These are phyloP conservation scores for Drosophila fulvimacula DNA, from an alignment of 2,888 invertebrate species.

Conservation along the genomic window DNA sequence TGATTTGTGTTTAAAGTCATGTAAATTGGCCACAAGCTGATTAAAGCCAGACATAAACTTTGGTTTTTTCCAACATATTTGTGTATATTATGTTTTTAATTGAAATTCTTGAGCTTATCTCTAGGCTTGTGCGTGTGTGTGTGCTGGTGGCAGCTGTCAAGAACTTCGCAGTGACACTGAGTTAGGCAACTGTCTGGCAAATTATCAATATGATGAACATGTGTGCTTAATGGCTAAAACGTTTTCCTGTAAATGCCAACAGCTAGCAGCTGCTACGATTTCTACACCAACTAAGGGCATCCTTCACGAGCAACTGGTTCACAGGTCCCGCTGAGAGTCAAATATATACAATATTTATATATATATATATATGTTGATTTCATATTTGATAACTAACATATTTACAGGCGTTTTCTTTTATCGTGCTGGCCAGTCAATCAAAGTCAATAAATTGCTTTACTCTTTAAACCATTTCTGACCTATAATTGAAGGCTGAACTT, in stretches of 20 bases:
- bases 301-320: background rate
- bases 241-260: slow-evolving; percentile 28
- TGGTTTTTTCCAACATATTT: background rate
- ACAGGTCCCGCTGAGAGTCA: background rate
- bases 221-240: slow-evolving; percentile 49
- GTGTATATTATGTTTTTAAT: slow-evolving; percentile 16
- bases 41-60: slow-evolving; percentile 1
- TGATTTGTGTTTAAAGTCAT: background rate
- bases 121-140: background rate
- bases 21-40: background rate
- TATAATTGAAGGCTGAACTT: slow-evolving; percentile 7
- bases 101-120: slow-evolving; percentile 34
- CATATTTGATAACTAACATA: slow-evolving; percentile 7
- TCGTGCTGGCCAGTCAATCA: slow-evolving; percentile 5
- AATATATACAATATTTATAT: too few relatives aligned
- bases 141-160: slow-evolving; percentile 31
- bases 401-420: background rate
- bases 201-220: slow-evolving; percentile 64
- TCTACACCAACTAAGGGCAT: background rate
- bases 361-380: background rate
- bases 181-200: slow-evolving; percentile 30
- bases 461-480: background rate
- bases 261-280: slow-evolving; percentile 25
- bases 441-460: slow-evolving; percentile 1
- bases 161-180: slow-evolving; percentile 27